Evolutionary conservation across 1,140 invertebrate genomes (phyloP), one percentile per base, ranked within the genome.

Genomic region (Trichonephila clavipes): DNA sequence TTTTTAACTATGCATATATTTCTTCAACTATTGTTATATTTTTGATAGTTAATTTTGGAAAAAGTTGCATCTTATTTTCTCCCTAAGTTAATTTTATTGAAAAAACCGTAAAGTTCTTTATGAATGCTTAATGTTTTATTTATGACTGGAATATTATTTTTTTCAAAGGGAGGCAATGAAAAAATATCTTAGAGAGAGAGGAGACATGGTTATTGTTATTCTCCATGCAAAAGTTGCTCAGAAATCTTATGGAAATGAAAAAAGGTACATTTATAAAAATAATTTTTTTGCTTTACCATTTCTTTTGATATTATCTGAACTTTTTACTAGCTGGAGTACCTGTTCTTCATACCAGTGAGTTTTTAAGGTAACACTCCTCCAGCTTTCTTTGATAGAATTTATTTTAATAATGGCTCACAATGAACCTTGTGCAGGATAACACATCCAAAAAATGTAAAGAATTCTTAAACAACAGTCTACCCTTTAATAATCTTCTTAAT

Each of bases 161-260:
- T 72, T 28, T 72, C 12, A 40, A 1, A 88, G 98, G 72, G 99
- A 99, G 95, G 98, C 98, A 14, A 99, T 99, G 99, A 98, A 98
- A 95, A 97, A 98, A 81, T 99, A 99, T 96, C 97, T 99, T 90
- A 97, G 98, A 58, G 98, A 99, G 95, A 97, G 98, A 94, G 98
- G 98, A 94, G 99, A 99, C 95, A 99, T 99, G 97, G 97, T 99
- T 5, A 97, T 99, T 40, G 98, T 99, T 10, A 99, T 99, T 90
- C 96, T 99, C 86, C 99, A 99, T 96, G 99, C 99, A 12, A 99
- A 99, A 97, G 97, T 97, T 51, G 99, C 99, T 28, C 99, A 99
- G 96, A 99, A 99, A 95, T 99, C 99, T 0, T 99, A 99, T 96
- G 99, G 99, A 83, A 99, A 99, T 96, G 99, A 99, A 95, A 99